phyloP scores from a whole-genome alignment of 2,113 vertebrate genomes.

The Ctenodactylus gundi region DNA sequence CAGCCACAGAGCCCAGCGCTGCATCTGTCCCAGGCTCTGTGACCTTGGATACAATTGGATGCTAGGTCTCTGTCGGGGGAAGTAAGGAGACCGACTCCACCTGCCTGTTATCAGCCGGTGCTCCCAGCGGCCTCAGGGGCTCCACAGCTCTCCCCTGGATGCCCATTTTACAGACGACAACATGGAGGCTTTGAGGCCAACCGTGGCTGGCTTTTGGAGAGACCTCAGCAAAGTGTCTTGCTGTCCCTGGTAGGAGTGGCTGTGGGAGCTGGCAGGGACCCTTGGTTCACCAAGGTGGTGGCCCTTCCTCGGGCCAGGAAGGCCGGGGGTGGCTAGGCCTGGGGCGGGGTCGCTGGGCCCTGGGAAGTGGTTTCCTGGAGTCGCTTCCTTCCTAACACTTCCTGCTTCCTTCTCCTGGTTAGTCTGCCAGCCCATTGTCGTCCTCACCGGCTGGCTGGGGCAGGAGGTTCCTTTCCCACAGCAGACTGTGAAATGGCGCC shows the following conservation, averaged over 20 bases:
- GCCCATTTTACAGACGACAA: neutral
- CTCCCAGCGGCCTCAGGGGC: neutral
- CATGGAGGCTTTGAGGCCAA: neutral
- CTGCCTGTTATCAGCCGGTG: fast-evolving
- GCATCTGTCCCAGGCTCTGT: neutral
- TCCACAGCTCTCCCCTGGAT: neutral
- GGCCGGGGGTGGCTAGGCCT: neutral
- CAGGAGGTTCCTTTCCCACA: neutral
- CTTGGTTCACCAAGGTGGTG: neutral
- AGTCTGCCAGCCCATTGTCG: neutral
- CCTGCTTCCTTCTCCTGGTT: slow-evolving; percentile 28
- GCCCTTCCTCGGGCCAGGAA: neutral
- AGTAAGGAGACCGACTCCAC: neutral
- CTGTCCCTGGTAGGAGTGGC: neutral
- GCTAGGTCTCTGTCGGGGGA: neutral
- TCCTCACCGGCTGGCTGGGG: neutral
- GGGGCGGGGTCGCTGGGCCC: neutral
- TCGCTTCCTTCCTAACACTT: neutral
- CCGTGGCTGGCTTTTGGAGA: neutral
- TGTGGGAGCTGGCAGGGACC: too few species aligned
- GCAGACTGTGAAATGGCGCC: too few species aligned
- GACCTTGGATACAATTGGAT: neutral
- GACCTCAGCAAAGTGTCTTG: neutral
- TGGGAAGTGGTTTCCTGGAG: neutral
- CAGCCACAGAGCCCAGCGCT: neutral